Conservation (phyloP, 2,888 invertebrate genomes). For the Apoda limacodes region DNA sequence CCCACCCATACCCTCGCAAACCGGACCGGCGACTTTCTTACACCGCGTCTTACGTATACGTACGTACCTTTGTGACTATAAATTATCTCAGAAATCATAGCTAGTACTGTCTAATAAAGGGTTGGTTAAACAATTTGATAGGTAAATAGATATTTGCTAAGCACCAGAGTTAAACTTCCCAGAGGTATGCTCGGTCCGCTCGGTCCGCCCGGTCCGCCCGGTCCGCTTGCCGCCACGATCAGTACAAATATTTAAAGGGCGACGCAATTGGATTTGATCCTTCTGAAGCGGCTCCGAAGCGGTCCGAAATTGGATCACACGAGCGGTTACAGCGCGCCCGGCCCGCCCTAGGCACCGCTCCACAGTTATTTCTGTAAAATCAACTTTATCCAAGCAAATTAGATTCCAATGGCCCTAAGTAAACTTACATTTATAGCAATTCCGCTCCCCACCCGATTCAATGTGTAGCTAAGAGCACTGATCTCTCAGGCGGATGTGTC, state of each 20-base stretch:
- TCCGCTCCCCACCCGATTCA: slow-evolving; percentile 11
- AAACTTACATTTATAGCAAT: slow-evolving; percentile 41
- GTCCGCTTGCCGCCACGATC: slow-evolving; percentile 19
- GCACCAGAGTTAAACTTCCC: too few relatives aligned
- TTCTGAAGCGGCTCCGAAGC: slow-evolving; percentile 32
- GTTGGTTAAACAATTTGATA: too few relatives aligned
- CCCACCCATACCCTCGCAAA: slow-evolving; percentile 16
- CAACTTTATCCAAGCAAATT: slow-evolving; percentile 52
- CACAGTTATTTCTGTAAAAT: slow-evolving; percentile 49
- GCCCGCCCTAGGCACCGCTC: slow-evolving; percentile 24
- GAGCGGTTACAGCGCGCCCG: slow-evolving; percentile 39
- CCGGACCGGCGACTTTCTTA: slow-evolving; percentile 4
- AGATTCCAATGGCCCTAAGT: slow-evolving; percentile 47
- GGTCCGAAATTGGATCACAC: slow-evolving; percentile 61
- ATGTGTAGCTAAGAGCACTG: too few relatives aligned
- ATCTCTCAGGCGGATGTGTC: too few relatives aligned
- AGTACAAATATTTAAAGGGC: slow-evolving; percentile 66
- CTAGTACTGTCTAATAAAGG: too few relatives aligned
- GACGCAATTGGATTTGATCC: slow-evolving; percentile 50
- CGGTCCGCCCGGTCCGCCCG: too few relatives aligned
- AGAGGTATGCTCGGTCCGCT: too few relatives aligned
- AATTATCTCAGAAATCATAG: too few relatives aligned
- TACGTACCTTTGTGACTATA: neutral
- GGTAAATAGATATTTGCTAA: too few relatives aligned
- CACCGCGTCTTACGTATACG: slow-evolving; percentile 2